Evolutionary conservation across 2,113 vertebrate species (phyloP).

Genomic region (Machaerirhynchus nigripectus): DNA sequence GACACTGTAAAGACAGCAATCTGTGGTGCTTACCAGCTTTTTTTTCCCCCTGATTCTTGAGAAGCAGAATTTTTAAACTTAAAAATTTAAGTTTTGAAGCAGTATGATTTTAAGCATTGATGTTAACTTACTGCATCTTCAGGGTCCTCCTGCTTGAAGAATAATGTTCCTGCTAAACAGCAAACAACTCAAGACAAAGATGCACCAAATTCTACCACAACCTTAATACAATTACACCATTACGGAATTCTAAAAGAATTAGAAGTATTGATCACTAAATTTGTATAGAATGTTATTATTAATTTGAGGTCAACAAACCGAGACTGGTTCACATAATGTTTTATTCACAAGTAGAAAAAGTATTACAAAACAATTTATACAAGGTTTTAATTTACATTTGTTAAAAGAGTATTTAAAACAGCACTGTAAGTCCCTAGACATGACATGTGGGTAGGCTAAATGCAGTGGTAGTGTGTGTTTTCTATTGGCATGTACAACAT

Average conservation of each 20-base stretch:
- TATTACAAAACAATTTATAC: constrained; percentile 68
- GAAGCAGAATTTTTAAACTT: neutral
- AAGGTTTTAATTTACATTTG: constrained; percentile 63
- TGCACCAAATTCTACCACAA: neutral
- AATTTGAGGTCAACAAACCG: neutral
- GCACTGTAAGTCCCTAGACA: neutral
- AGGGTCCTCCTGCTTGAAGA: neutral
- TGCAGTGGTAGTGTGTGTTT: neutral
- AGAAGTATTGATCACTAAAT: neutral
- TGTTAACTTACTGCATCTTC: neutral
- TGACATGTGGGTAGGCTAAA: neutral
- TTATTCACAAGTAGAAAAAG: constrained; percentile 77
- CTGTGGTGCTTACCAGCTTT: neutral
- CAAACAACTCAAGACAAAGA: neutral
- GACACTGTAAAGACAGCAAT: neutral
- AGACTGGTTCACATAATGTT: constrained; percentile 4
- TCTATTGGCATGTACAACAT: constrained; percentile 34
- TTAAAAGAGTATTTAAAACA: constrained; percentile 52
- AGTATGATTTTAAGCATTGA: neutral
- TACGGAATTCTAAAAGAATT: neutral
- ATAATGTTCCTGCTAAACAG: neutral
- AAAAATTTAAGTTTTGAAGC: neutral
- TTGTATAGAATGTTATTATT: neutral
- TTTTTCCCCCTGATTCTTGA: neutral
- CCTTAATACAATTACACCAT: neutral